Evolutionary conservation across 2,888 invertebrate species (phyloP).

Genomic region (Gymnoscelis rufifasciata): DNA sequence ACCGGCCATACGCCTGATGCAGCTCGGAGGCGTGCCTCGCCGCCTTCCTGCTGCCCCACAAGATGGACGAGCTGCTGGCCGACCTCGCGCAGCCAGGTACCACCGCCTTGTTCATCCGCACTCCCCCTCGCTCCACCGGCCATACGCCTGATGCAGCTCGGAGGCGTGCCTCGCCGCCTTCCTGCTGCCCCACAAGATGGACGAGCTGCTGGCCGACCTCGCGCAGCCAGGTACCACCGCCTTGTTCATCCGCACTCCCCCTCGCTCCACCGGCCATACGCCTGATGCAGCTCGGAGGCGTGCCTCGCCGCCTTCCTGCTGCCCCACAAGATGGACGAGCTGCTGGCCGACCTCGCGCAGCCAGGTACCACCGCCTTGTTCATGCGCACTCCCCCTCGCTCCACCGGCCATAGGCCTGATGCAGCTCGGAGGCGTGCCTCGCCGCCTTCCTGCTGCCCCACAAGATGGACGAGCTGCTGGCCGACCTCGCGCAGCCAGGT

Average conservation of each 20-base stretch:
- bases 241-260: too few relatives aligned
- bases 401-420: conserved; percentile 80
- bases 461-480: conserved; percentile 76
- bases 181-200: conserved; percentile 80
- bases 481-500: conserved; percentile 49
- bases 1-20: too few relatives aligned
- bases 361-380: conserved; percentile 28
- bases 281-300: conserved; percentile 90
- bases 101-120: neutral
- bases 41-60: conserved; percentile 82
- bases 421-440: conserved; percentile 85
- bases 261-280: too few relatives aligned
- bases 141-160: conserved; percentile 79
- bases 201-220: conserved; percentile 68
- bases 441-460: conserved; percentile 82
- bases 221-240: conserved; percentile 36
- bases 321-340: conserved; percentile 76
- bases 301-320: conserved; percentile 84
- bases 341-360: conserved; percentile 61
- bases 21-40: conserved; percentile 81
- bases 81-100: conserved; percentile 46
- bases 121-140: too few relatives aligned
- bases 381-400: too few relatives aligned
- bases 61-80: conserved; percentile 76
- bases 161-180: conserved; percentile 86